Percentiles rank a stretch among this genome's conserved stretches.
Conservation (phyloP, 2,113 vertebrate species). For the Phycodurus eques region DNA sequence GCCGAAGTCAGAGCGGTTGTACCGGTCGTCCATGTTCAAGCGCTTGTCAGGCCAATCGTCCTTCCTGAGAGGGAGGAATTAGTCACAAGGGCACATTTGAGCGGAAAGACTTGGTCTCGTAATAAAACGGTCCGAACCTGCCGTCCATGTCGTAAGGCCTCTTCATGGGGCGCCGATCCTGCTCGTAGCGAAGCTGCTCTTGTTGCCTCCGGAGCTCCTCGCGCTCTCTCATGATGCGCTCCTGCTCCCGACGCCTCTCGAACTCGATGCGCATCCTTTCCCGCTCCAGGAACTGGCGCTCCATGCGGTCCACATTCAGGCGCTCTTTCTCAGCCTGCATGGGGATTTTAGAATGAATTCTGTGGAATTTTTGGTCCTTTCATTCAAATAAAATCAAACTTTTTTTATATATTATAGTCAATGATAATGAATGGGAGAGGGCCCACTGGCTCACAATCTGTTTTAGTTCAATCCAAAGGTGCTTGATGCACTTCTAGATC, state of each 20-base stretch:
- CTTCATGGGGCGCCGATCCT: constrained; percentile 82
- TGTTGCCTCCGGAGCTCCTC: constrained; percentile 92
- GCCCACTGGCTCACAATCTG: too few species aligned
- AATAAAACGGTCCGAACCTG: constrained; percentile 68
- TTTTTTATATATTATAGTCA: too few species aligned
- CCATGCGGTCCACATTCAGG: constrained; percentile 86
- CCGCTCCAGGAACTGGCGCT: constrained; percentile 87
- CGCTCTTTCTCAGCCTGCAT: constrained; percentile 82
- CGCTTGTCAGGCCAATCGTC: constrained; percentile 93
- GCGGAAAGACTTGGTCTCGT: not conserved
- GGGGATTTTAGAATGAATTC: too few species aligned
- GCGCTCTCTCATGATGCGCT: constrained; percentile 88
- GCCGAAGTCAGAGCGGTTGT: constrained; percentile 78
- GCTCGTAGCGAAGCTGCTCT: constrained; percentile 89
- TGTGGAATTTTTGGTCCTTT: too few species aligned
- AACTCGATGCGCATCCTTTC: constrained; percentile 90
- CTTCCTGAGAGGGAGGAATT: constrained; percentile 65
- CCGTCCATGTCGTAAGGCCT: constrained; percentile 83
- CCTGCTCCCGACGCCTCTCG: constrained; percentile 88
- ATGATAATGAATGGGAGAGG: too few species aligned
- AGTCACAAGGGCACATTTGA: not conserved
- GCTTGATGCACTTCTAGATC: too few species aligned
- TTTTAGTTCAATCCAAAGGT: too few species aligned
- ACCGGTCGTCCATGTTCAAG: constrained; percentile 82
- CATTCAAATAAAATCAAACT: too few species aligned